Conservation (phyloP, 2,113 vertebrate species). For the Camelus bactrianus region DNA sequence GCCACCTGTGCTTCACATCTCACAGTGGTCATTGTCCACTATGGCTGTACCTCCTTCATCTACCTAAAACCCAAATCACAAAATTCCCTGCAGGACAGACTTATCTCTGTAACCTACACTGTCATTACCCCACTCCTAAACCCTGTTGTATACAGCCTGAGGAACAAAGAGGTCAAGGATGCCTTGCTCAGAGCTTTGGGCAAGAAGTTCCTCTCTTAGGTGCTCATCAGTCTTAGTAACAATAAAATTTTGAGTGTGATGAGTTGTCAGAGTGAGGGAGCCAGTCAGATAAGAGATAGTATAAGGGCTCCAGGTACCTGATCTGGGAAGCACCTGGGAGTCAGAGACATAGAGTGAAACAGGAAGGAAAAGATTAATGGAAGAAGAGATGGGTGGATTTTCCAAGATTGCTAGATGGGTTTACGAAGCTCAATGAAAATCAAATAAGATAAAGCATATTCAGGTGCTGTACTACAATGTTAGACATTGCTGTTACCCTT, state of each 20-base stretch:
- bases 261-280: not conserved
- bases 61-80: conserved; percentile 67
- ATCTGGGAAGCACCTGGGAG: not conserved
- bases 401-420: not conserved
- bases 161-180: conserved; percentile 70
- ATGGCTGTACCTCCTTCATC: conserved; percentile 60
- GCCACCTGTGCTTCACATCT: conserved; percentile 61
- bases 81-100: conserved; percentile 52
- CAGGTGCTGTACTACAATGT: not conserved
- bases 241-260: not conserved
- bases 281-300: not conserved
- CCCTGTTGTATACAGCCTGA: conserved; percentile 44
- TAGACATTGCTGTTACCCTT: not conserved
- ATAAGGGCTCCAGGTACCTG: not conserved
- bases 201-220: not conserved
- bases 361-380: not conserved
- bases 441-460: not conserved
- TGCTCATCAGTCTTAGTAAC: not conserved
- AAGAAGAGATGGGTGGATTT: not conserved
- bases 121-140: conserved; percentile 53
- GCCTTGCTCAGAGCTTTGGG: conserved; percentile 34
- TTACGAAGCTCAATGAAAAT: not conserved
- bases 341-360: not conserved
- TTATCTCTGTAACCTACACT: conserved; percentile 61
- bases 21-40: conserved; percentile 62